Conservation (phyloP, 2,888 invertebrate species). For the Spodoptera picta region DNA sequence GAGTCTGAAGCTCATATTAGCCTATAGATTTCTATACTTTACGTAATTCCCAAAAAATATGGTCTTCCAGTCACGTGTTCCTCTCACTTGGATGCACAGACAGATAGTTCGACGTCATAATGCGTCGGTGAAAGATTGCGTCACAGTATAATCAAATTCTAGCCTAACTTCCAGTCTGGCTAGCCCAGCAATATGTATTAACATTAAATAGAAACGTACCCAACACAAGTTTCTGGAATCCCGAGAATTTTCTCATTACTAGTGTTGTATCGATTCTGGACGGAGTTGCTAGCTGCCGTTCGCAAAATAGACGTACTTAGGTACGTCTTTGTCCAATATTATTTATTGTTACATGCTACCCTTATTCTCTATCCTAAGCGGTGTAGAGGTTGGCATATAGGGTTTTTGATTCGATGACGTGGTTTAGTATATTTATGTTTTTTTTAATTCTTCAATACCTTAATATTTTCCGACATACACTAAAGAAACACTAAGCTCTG, state of each 20-base stretch:
- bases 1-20: too few species aligned
- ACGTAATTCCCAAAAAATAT: too few species aligned
- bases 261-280: constrained; percentile 32
- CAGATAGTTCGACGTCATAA: not conserved
- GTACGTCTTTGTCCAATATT: constrained; percentile 1
- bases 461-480: too few species aligned
- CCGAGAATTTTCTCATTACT: constrained; percentile 46
- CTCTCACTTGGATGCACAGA: too few species aligned
- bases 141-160: constrained; percentile 33
- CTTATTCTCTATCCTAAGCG: too few species aligned
- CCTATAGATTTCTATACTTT: too few species aligned
- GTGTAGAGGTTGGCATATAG: not conserved
- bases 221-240: constrained; percentile 31
- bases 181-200: constrained; percentile 34
- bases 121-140: constrained; percentile 7
- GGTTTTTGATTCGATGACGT: not conserved
- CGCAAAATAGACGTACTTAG: constrained; percentile 3
- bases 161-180: constrained; percentile 15
- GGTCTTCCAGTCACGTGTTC: too few species aligned
- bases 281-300: constrained; percentile 4
- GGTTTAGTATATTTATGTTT: too few species aligned
- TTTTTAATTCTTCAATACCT: too few species aligned
- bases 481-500: too few species aligned
- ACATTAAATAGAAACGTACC: constrained; percentile 28
- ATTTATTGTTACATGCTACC: not conserved